These are phyloP conservation scores for Eleginops maclovinus DNA, from an alignment of 2,113 vertebrate genomes.

Conservation along the genomic window DNA sequence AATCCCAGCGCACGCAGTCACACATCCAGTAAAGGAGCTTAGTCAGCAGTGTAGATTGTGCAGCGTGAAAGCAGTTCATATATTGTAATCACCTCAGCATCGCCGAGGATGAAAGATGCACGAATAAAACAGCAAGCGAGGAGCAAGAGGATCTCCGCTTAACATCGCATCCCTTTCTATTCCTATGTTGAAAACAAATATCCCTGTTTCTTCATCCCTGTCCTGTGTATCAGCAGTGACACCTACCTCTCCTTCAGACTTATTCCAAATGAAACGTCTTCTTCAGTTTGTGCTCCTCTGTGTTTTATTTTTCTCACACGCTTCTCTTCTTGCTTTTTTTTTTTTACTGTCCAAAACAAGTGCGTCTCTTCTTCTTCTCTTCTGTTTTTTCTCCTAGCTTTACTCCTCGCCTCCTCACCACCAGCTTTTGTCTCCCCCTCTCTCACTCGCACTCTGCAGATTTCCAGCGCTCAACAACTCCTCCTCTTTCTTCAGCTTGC, in stretches of 20 bases:
- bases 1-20: slow-evolving; percentile 9
- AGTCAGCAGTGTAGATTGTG: slow-evolving; percentile 65
- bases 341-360: slow-evolving; percentile 32
- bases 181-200: background rate
- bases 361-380: slow-evolving; percentile 23
- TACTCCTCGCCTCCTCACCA: slow-evolving; percentile 66
- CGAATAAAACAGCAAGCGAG: slow-evolving; percentile 29
- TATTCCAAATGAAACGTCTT: slow-evolving; percentile 57
- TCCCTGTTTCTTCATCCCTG: background rate
- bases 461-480: slow-evolving; percentile 74
- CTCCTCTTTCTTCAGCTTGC: slow-evolving; percentile 79
- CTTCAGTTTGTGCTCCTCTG: slow-evolving; percentile 44
- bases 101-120: slow-evolving; percentile 1
- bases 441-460: slow-evolving; percentile 74
- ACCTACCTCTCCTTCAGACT: slow-evolving; percentile 57
- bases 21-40: slow-evolving; percentile 48
- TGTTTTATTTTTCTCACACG: slow-evolving; percentile 16
- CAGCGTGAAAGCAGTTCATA: slow-evolving; percentile 1
- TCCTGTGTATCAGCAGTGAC: slow-evolving; percentile 13
- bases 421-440: slow-evolving; percentile 73
- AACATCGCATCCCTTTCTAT: background rate
- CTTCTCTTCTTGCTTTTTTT: slow-evolving; percentile 15
- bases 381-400: slow-evolving; percentile 43
- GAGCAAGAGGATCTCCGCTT: slow-evolving; percentile 1
- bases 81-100: slow-evolving; percentile 29